Base-by-base conservation (phyloP, 1,140 invertebrate species). In the Psilanteris sp. region DNA sequence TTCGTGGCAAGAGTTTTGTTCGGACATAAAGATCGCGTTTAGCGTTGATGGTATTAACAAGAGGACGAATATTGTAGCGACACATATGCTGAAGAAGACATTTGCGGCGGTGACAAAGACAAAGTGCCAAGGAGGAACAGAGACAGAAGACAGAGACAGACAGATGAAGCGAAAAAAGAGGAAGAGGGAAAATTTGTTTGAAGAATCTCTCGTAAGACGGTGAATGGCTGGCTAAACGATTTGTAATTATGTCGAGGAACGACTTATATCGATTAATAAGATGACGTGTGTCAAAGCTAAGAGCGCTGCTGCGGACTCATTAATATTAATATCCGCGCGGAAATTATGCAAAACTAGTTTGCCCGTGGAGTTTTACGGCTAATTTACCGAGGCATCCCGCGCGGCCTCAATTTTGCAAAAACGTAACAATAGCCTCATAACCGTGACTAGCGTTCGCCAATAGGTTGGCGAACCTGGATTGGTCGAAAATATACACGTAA, bases 221-320 rank as follows among this genome's bases (percentile, higher is more conserved):
- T 5, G 11, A 31, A 31, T 15, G 24, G 16, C 26, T 55, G n/a
- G 4, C 20, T 26, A 54, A 52, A 54, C 34, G 11, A 27, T 39
- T 5, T 54, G 34, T 8, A 16, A n/a, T 39, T 18, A 24, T 7
- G 9, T 4, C 22, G 1, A 15, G n/a, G n/a, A 11, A 39, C 15
- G 32, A 27, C 24, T 37, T 36, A 32, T 41, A n/a, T n/a, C 8
- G 52, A 55, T 55, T 55, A 55, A 43, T 24, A 55, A 55, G 37
- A 55, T 55, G 52, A 55, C 37, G 52, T 55, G 24, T 22, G 37
- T 4, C 3, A 22, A 5, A 27, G 27, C 13, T 4, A 24, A 50
- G 24, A 1, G 7, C 24, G 10, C 10, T n/a, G 10, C 3, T 20
- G 11, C 10, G 15, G 15, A 6, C 27, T 4, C 14, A 11, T 46